phyloP scores from a whole-genome alignment of 2,113 vertebrate species.

The Pollimyrus isidori region DNA sequence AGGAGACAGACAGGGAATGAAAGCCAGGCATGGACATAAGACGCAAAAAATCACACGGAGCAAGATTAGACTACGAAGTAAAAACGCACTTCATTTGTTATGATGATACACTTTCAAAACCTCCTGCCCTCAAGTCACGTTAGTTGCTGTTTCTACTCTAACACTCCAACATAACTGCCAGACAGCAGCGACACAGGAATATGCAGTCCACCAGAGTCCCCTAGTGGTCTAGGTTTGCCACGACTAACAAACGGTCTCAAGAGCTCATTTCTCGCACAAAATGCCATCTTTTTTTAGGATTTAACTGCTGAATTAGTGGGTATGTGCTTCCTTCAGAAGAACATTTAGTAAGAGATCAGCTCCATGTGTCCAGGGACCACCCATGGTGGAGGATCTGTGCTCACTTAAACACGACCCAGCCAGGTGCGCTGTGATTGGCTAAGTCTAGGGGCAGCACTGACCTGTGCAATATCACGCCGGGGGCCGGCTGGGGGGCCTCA shows the following conservation, averaged over 20 bases:
- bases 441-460: background rate
- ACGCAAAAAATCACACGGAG: background rate
- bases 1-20: slow-evolving; percentile 29
- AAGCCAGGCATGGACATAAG: background rate
- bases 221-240: background rate
- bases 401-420: background rate
- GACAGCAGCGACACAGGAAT: background rate
- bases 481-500: background rate
- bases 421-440: background rate
- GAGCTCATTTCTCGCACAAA: background rate
- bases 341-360: background rate
- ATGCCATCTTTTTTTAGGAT: background rate
- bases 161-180: background rate
- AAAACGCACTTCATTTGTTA: background rate
- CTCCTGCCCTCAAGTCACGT: background rate
- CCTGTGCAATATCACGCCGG: background rate
- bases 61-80: background rate
- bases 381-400: background rate
- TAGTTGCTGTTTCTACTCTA: background rate
- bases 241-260: background rate
- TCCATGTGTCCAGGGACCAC: background rate
- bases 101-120: background rate
- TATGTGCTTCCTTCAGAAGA: background rate
- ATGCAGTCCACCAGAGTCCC: background rate
- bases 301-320: background rate